Conservation (phyloP, 64 coral and sea anemone species). For the Stichodactyla mertensii region DNA sequence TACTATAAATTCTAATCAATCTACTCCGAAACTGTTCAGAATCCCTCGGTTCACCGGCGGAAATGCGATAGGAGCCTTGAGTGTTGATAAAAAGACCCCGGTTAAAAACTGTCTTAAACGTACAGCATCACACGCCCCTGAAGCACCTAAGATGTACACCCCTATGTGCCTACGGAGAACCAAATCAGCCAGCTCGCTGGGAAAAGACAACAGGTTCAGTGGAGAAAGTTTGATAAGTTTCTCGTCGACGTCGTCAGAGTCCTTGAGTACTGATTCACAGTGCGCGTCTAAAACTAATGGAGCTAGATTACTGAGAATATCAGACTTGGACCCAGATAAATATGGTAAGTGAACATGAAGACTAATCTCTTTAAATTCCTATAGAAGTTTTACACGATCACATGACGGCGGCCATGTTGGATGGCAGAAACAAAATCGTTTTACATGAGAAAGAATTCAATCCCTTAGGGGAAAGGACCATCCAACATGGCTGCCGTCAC, state of each 20-base stretch:
- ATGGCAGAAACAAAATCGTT: no score
- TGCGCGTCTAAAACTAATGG: slow-evolving; percentile 5
- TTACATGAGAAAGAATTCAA: no score
- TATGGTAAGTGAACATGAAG: slow-evolving; percentile 2
- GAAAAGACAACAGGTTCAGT: slow-evolving; percentile 72
- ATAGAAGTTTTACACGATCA: neutral
- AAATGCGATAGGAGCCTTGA: slow-evolving; percentile 8
- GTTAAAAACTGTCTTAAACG: slow-evolving; percentile 58
- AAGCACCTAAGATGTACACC: slow-evolving; percentile 30
- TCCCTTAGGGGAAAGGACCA: no score
- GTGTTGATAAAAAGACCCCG: neutral
- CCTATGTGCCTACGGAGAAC: slow-evolving; percentile 45
- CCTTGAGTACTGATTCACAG: slow-evolving; percentile 59
- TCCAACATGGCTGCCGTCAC: no score
- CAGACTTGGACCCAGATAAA: slow-evolving; percentile 19
- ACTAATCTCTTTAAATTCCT: neutral
- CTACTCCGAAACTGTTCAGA: slow-evolving; percentile 59
- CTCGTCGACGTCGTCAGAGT: slow-evolving; percentile 68
- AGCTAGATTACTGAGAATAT: slow-evolving; percentile 15
- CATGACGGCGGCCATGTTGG: no score
- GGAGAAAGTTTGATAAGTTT: slow-evolving; percentile 48
- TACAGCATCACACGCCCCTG: slow-evolving; percentile 73
- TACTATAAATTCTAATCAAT: slow-evolving; percentile 52
- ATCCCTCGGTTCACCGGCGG: slow-evolving; percentile 41
- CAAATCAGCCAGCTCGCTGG: slow-evolving; percentile 63